Percentiles rank a stretch among this genome's conserved stretches.
Conservation (phyloP, 1,140 invertebrate genomes). For the Eufriesea mexicana region DNA sequence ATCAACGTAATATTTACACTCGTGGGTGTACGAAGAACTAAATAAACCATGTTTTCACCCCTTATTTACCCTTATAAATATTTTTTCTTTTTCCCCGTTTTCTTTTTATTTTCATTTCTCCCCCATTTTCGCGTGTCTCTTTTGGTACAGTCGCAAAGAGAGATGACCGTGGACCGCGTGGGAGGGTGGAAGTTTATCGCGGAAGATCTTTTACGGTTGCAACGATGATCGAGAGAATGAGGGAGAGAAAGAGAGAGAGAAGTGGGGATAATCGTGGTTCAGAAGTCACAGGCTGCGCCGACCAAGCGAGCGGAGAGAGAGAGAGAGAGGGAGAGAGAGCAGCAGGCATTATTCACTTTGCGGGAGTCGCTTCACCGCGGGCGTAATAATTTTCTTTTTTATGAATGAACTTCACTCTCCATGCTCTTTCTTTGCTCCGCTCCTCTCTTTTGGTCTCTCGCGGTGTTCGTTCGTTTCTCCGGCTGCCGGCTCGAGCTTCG, state of each 20-base stretch:
- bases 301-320: slow-evolving; percentile 8
- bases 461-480: neutral
- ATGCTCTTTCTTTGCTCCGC: neutral
- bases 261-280: slow-evolving; percentile 63
- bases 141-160: neutral
- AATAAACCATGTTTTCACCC: neutral
- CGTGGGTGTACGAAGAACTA: no score
- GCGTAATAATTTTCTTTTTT: slow-evolving; percentile 70
- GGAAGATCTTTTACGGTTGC: slow-evolving; percentile 66
- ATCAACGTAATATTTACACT: no score
- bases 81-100: neutral
- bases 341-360: slow-evolving; percentile 67
- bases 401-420: slow-evolving; percentile 64
- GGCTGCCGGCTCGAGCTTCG: neutral
- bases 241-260: neutral
- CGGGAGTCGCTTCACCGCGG: slow-evolving; percentile 62
- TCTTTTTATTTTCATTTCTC: neutral
- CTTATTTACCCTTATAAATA: neutral
- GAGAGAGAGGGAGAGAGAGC: slow-evolving; percentile 7
- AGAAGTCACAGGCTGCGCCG: slow-evolving; percentile 28
- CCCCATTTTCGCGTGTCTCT: neutral
- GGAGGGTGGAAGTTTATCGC: slow-evolving; percentile 66
- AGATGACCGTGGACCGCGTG: slow-evolving; percentile 44
- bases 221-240: slow-evolving; percentile 29
- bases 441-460: neutral